Evolutionary conservation across 2,113 vertebrate species (phyloP), one percentile per base, ranked within the genome.

Genomic region (Oenanthe melanoleuca): DNA sequence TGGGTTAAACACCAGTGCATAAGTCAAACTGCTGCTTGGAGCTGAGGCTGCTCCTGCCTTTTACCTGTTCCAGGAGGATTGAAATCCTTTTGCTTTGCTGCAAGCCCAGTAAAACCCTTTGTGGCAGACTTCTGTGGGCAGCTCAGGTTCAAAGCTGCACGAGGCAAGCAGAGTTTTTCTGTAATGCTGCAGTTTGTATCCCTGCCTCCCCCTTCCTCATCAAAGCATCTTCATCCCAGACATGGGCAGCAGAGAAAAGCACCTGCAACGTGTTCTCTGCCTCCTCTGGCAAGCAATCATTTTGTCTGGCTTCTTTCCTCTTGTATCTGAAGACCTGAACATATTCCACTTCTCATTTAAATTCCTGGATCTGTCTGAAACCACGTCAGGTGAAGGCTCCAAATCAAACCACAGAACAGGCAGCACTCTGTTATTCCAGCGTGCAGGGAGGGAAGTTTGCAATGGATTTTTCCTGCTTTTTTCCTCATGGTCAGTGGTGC

Each of bases 11-110:
- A 26, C 24, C 20, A 79, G 78, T 85, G 60, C 59, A 15, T 6
- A 73, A 90, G 45, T 37, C 63, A 85, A 53, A 57, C 33, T 29
- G 1, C 59, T 66, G 63, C 78, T 85, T 92, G 83, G 85, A 89
- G 38, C 75, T 55, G 25, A 57, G 59, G 50, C 49, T 93, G 80
- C 64, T 89, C 63, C 78, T 57, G n/a, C 63, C 6, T 85, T 87
- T 69, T 55, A 20, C 67, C 64, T 69, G 73, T 65, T 23, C 64
- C 29, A 61, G 73, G 66, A 88, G 89, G 42, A 77, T 25, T 82
- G 78, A 94, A 82, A 85, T 77, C 29, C 22, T 85, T 94, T 29
- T 19, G 29, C 71, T 94, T 60, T 88, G 92, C 85, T 86, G 92
- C 73, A 86, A 94, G 87, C 71, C n/a, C 88, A 55, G 78, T 12